A percentile compares a stretch with the other conserved stretches of the same genome.
phyloP scores from a whole-genome alignment of 2,888 invertebrate genomes.

The Rhagonycha lutea region DNA sequence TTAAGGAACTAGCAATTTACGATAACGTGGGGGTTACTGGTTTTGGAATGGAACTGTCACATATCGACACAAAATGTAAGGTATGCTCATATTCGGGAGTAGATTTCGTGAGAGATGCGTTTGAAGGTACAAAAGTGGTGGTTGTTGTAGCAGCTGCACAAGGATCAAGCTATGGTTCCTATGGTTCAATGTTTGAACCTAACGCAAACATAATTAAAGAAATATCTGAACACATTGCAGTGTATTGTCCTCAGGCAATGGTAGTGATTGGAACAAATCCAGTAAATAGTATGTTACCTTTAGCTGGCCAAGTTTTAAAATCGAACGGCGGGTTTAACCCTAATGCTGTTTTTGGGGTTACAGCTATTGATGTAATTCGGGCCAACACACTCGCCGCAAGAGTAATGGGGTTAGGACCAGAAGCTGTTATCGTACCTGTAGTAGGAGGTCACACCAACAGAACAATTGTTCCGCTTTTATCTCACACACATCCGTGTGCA shows the following conservation, averaged over 20 bases:
- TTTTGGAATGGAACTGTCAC: constrained; percentile 54
- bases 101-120: constrained; percentile 45
- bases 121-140: constrained; percentile 46
- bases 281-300: constrained; percentile 72
- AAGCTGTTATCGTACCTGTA: constrained; percentile 72
- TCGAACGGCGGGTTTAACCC: constrained; percentile 66
- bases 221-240: constrained; percentile 38
- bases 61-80: constrained; percentile 56
- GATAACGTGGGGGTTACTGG: constrained; percentile 54
- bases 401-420: constrained; percentile 65
- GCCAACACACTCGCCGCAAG: constrained; percentile 77
- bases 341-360: constrained; percentile 72
- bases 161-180: constrained; percentile 32
- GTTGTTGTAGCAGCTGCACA: constrained; percentile 44
- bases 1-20: constrained; percentile 64
- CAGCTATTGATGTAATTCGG: constrained; percentile 72
- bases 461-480: constrained; percentile 78
- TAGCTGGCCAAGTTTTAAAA: constrained; percentile 70
- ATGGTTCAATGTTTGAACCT: constrained; percentile 43
- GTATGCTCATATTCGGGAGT: constrained; percentile 45
- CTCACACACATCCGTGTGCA: constrained; percentile 63
- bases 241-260: constrained; percentile 49
- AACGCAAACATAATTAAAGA: constrained; percentile 47
- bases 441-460: constrained; percentile 76
- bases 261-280: constrained; percentile 57